phyloP scores from a whole-genome alignment of 2,113 vertebrate species.

The Hiodon tergisus region DNA sequence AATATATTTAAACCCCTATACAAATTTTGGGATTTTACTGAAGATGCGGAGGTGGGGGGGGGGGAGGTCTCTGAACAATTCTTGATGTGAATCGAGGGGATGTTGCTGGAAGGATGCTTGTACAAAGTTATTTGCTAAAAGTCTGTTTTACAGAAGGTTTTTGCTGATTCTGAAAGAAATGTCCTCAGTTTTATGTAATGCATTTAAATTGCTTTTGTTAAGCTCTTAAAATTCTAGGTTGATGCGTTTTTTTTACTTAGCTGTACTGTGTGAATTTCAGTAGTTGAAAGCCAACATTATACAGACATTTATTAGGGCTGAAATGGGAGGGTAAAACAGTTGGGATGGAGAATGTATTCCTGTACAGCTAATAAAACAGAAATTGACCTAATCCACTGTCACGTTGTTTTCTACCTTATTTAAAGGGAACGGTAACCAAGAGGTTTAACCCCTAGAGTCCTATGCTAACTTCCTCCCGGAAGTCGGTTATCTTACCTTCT shows the following conservation, averaged over 20 bases:
- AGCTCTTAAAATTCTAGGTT: conserved; percentile 79
- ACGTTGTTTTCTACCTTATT: background rate
- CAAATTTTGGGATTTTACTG: background rate
- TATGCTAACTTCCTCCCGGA: too few species aligned
- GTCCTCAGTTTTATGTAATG: conserved; percentile 66
- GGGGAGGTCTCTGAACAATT: conserved; percentile 5
- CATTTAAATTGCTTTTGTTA: conserved; percentile 79
- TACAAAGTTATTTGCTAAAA: conserved; percentile 64
- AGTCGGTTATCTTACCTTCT: too few species aligned
- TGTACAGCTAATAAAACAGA: conserved; percentile 92
- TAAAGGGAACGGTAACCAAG: background rate
- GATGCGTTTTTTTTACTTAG: conserved; percentile 81
- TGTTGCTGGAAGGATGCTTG: conserved; percentile 56
- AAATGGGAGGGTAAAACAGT: conserved; percentile 54
- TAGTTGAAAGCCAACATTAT: conserved; percentile 63
- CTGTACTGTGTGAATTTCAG: conserved; percentile 87
- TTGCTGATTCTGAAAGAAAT: conserved; percentile 71
- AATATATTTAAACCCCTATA: background rate
- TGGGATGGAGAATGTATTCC: conserved; percentile 82
- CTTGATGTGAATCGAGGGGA: conserved; percentile 4
- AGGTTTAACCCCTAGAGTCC: too few species aligned
- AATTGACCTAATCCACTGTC: conserved; percentile 36
- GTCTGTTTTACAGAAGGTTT: conserved; percentile 66
- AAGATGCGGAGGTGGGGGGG: background rate
- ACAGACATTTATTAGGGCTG: conserved; percentile 63